Percentiles rank a stretch among this genome's conserved stretches.
Conservation (phyloP, 1,140 invertebrate genomes). For the Cephus cinctus region DNA sequence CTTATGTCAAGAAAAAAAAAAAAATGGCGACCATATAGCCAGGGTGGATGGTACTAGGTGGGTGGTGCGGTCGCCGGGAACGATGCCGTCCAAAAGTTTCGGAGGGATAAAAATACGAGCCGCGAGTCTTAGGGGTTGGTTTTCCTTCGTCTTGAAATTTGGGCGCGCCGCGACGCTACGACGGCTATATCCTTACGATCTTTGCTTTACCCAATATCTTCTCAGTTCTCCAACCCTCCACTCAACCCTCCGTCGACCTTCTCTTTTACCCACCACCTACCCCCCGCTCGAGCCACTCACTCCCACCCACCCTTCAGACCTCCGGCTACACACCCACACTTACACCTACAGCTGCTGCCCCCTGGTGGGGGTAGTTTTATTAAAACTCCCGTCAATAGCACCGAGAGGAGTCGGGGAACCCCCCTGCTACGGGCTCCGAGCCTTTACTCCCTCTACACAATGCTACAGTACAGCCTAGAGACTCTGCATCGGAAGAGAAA, state of each 20-base stretch:
- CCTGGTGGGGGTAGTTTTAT: slow-evolving; percentile 40
- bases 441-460: slow-evolving; percentile 37
- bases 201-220: slow-evolving; percentile 41
- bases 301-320: not conserved
- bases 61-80: no score
- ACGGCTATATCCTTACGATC: slow-evolving; percentile 15
- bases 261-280: not conserved
- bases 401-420: slow-evolving; percentile 28
- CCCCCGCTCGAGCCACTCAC: not conserved
- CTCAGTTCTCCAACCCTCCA: slow-evolving; percentile 33
- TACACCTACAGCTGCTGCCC: slow-evolving; percentile 29
- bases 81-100: no score
- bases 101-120: no score
- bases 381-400: slow-evolving; percentile 42
- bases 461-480: slow-evolving; percentile 33
- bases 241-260: slow-evolving; percentile 30
- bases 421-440: slow-evolving; percentile 33
- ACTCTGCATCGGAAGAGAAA: slow-evolving; percentile 21
- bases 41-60: no score
- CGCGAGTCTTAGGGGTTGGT: no score
- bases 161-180: no score
- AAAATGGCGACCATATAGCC: no score
- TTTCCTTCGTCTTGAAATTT: not conserved
- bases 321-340: no score
- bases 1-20: no score